Percentiles rank a stretch among this genome's conserved stretches.
These are phyloP conservation scores for Parapristionchus giblindavisi DNA, from an alignment of 2,888 invertebrate genomes.

Conservation along the genomic window DNA sequence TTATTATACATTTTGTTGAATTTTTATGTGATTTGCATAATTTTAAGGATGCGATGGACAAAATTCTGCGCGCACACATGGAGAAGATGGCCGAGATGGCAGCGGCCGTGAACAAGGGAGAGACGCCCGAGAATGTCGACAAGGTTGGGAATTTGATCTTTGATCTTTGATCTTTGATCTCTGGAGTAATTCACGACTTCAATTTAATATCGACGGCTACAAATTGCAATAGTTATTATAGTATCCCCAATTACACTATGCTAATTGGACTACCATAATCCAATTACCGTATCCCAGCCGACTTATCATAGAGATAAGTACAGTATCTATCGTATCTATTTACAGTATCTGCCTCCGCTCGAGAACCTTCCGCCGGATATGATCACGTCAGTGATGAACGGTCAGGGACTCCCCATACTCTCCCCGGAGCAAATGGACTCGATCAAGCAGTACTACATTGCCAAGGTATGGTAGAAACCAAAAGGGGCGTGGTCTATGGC, in stretches of 20 bases:
- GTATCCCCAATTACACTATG: no score
- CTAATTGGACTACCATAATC: not conserved
- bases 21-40: no score
- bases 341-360: slow-evolving; percentile 29
- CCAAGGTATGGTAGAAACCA: slow-evolving; percentile 20
- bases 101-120: slow-evolving; percentile 48
- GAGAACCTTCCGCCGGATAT: slow-evolving; percentile 14
- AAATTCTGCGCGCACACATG: slow-evolving; percentile 61
- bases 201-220: no score
- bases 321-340: not conserved
- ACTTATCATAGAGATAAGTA: not conserved
- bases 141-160: slow-evolving; percentile 26
- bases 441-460: slow-evolving; percentile 33
- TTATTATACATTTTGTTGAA: no score
- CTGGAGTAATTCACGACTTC: no score
- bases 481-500: no score
- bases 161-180: no score
- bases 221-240: no score
- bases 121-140: slow-evolving; percentile 24
- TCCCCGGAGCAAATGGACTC: not conserved
- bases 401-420: slow-evolving; percentile 35
- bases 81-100: slow-evolving; percentile 61
- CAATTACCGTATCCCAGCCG: not conserved
- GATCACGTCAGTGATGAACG: slow-evolving; percentile 40
- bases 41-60: slow-evolving; percentile 54